Base-by-base conservation (phyloP, 2,888 invertebrate species). In the Augiades crinisus region DNA sequence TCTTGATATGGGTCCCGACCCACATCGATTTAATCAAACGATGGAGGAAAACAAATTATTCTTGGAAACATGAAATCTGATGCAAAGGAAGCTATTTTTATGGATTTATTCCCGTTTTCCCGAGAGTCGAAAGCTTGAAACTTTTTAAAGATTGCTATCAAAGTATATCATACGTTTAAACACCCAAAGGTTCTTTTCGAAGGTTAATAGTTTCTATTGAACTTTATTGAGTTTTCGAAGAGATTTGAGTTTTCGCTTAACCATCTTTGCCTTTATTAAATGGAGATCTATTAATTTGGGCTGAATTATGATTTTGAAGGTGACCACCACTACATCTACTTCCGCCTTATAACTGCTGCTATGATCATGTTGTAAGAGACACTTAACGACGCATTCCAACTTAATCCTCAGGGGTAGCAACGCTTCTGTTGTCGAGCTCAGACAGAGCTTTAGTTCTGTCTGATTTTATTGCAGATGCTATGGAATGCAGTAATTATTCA, bases 1-100 rank as follows among this genome's bases (percentile, higher is more conserved):
- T 43, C 57, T 41, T 57, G 56, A 59, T 51, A 53, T 47, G 56
- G 55, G 58, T 53, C 21, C 45, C 19, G 36, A 33, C 41, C 47
- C 45, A 54, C 43, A 36, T 54, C 53, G 54, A 54, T 56, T 53
- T 54, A 50, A 58, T 54, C 46, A 46, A 46, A 34, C 14, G 33
- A 40, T 16, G 10, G 17, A 41, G 13, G 21, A 47, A 40, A 44
- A 31, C 49, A 53, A 41, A 36, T 50, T 43, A 49, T 43, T 36
- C 36, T 19, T 24, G 34, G 17, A 6, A 34, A 19, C 37, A 41
- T n/a, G 30, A 19, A 47, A 16, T 31, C 31, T n/a, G n/a, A 36
- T 41, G 41, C 41, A 34, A 49, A 49, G 41, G n/a, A 27, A 19
- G 17, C 17, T 13, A 46, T 41, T 41, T 36, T 41, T 41, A 49